Conservation (phyloP, 2,113 vertebrate species). For the Coracopsis vasa region DNA sequence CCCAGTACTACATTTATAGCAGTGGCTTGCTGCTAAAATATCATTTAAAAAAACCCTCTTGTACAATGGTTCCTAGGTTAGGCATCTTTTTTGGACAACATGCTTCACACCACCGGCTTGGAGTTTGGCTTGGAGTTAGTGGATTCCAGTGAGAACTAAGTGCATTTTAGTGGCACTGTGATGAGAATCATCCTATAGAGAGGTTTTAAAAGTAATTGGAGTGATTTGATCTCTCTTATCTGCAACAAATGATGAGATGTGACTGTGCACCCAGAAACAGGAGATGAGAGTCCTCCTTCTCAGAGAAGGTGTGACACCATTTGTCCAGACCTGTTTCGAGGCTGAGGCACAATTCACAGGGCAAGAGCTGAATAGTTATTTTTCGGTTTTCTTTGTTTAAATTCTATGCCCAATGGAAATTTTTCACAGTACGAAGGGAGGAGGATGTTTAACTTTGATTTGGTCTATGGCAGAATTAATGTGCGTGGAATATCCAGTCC, state of each 20-base stretch:
- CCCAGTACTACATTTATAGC: not conserved
- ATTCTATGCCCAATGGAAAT: not conserved
- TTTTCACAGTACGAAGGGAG: not conserved
- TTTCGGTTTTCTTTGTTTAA: constrained; percentile 15
- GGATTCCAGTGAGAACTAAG: not conserved
- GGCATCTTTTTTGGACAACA: not conserved
- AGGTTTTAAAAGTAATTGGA: not conserved
- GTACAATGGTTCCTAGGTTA: not conserved
- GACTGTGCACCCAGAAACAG: not conserved
- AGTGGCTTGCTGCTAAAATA: not conserved
- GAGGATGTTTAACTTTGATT: constrained; percentile 37
- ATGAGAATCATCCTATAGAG: not conserved
- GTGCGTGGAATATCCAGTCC: constrained; percentile 2
- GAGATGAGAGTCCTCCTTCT: not conserved
- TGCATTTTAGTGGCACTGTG: not conserved
- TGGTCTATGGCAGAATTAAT: constrained; percentile 13
- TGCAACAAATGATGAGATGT: not conserved
- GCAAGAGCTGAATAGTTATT: not conserved
- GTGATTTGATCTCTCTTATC: not conserved
- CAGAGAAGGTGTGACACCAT: not conserved
- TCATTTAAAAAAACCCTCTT: not conserved
- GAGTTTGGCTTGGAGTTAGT: not conserved
- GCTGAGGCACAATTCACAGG: not conserved
- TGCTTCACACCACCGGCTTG: not conserved
- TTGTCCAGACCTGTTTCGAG: not conserved